These are phyloP conservation scores for Serinus canaria DNA, from an alignment of 2,113 vertebrate species.

Conservation along the genomic window DNA sequence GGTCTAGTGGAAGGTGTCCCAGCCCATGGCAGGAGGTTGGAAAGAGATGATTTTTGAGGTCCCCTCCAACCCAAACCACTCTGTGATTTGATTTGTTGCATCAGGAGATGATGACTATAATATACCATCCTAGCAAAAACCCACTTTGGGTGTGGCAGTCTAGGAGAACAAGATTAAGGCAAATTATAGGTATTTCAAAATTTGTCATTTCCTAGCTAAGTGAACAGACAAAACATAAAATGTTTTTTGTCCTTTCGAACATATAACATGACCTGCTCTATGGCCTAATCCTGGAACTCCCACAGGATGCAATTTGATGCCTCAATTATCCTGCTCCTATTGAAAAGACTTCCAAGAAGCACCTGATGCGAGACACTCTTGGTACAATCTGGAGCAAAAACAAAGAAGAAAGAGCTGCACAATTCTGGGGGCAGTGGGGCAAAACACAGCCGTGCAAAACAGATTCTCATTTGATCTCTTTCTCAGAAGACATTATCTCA, in stretches of 20 bases:
- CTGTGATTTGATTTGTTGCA: background rate
- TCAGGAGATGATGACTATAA: background rate
- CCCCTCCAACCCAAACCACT: background rate
- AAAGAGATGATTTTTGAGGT: background rate
- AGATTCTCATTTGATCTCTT: background rate
- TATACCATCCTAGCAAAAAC: background rate
- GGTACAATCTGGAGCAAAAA: background rate
- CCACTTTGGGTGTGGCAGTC: background rate
- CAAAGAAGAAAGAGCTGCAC: background rate
- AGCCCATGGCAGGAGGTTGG: background rate
- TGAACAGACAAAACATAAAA: background rate
- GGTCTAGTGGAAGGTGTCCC: background rate
- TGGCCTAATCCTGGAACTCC: background rate
- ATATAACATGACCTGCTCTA: background rate
- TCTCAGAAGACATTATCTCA: constrained; percentile 26
- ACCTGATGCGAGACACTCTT: background rate
- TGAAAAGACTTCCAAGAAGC: background rate
- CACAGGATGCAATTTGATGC: background rate
- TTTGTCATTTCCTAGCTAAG: background rate
- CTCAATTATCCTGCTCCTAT: background rate
- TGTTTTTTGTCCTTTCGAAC: background rate
- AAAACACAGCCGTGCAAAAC: background rate
- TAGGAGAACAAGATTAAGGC: background rate
- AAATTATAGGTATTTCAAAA: background rate
- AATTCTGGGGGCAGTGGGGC: background rate